phyloP scores from a whole-genome alignment of 2,888 invertebrate species.

The Drosophila tripunctata region DNA sequence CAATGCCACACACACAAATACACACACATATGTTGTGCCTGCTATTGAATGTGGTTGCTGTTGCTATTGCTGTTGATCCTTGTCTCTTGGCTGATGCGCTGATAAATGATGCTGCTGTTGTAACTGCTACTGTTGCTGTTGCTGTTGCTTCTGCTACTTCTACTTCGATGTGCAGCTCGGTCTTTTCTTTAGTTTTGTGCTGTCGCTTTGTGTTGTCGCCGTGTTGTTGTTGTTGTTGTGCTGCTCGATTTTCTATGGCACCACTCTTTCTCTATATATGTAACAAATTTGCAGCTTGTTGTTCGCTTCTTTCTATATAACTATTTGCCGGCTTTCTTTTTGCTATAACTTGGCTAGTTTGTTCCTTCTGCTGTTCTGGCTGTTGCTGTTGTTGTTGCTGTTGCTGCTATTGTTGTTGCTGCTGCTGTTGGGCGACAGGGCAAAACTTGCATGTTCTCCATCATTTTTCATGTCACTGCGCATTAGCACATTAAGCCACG shows the following conservation, averaged over 20 bases:
- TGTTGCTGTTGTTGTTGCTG: not conserved
- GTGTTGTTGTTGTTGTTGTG: constrained; percentile 46
- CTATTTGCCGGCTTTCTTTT: constrained; percentile 17
- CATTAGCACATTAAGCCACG: constrained; percentile 76
- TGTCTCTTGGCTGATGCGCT: constrained; percentile 59
- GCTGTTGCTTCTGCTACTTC: constrained; percentile 4
- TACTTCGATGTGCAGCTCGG: constrained; percentile 54
- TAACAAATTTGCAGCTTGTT: constrained; percentile 69
- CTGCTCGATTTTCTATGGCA: constrained; percentile 15
- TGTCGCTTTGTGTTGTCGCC: constrained; percentile 51
- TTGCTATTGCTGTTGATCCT: not conserved
- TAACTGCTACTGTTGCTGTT: constrained; percentile 35
- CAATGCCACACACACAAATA: constrained; percentile 48
- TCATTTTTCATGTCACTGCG: constrained; percentile 79
- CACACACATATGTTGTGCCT: constrained; percentile 51
- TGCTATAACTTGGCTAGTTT: constrained; percentile 51
- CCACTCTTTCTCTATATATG: constrained; percentile 24
- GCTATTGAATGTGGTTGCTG: constrained; percentile 55
- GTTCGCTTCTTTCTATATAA: constrained; percentile 39
- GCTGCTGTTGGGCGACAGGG: constrained; percentile 27
- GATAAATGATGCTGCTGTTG: constrained; percentile 74
- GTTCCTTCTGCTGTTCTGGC: constrained; percentile 22
- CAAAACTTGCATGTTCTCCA: constrained; percentile 71
- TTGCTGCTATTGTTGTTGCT: not conserved
- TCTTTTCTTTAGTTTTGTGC: constrained; percentile 20